Evolutionary conservation across 2,113 vertebrate genomes (phyloP).

Genomic region (Trogon surrucura): DNA sequence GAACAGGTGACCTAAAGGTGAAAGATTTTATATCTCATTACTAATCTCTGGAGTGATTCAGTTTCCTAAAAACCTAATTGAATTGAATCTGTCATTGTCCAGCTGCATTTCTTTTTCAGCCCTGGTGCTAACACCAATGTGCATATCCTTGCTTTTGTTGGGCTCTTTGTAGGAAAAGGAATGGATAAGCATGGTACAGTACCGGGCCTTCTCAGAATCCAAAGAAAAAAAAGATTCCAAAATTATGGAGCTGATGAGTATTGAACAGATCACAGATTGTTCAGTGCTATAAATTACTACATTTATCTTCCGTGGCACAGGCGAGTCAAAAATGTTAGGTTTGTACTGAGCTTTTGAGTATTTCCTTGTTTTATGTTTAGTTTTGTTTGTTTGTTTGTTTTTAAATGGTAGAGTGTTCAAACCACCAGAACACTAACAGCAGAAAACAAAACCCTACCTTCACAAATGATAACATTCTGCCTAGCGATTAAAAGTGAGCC

Average conservation of each 20-base stretch:
- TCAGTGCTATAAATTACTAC: background rate
- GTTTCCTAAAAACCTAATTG: background rate
- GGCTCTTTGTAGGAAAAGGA: background rate
- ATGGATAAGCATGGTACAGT: background rate
- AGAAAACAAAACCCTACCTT: background rate
- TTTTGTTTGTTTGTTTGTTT: background rate
- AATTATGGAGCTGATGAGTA: background rate
- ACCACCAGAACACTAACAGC: background rate
- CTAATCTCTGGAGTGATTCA: background rate
- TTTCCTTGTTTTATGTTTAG: background rate
- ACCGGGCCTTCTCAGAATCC: background rate
- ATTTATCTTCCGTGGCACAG: background rate
- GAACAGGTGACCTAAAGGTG: slow-evolving; percentile 36
- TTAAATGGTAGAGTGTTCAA: background rate
- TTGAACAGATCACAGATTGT: background rate
- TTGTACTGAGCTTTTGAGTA: background rate
- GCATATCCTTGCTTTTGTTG: background rate
- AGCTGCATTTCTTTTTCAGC: background rate
- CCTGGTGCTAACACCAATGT: background rate
- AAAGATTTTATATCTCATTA: slow-evolving; percentile 31
- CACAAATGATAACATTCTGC: slow-evolving; percentile 8
- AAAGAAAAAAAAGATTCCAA: background rate
- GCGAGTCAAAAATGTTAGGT: background rate
- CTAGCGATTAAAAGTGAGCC: background rate
- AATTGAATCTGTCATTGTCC: background rate